A percentile compares a stretch with the other conserved stretches of the same genome.
phyloP scores from a whole-genome alignment of 2,113 vertebrate species.

The Macroglossus sobrinus region DNA sequence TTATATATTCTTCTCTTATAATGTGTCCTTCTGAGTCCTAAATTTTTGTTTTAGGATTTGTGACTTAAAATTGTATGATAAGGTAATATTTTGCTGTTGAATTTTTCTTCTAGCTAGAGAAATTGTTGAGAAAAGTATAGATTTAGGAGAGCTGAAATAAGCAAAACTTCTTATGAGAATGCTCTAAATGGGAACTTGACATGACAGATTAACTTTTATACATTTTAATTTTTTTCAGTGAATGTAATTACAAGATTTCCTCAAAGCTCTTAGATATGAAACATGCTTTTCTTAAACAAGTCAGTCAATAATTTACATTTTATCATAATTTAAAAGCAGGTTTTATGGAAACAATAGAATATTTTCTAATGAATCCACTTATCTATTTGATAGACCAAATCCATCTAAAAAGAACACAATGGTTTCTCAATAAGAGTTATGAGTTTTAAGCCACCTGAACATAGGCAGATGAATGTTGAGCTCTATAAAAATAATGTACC shows the following conservation, averaged over 20 bases:
- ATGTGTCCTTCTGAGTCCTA: background rate
- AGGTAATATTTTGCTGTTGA: background rate
- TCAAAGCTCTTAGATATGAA: background rate
- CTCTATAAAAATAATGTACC: background rate
- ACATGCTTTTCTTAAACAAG: background rate
- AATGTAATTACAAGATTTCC: background rate
- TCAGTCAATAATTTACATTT: background rate
- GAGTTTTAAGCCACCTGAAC: background rate
- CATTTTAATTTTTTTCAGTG: background rate
- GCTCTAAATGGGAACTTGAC: background rate
- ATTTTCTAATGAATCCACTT: background rate
- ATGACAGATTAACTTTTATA: background rate
- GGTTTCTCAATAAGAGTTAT: background rate
- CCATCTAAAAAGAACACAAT: background rate
- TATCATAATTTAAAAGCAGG: background rate
- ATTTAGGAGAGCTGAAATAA: background rate
- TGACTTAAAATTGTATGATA: background rate
- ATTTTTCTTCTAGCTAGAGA: background rate
- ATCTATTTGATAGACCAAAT: background rate
- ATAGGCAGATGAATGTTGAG: background rate
- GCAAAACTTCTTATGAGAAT: background rate
- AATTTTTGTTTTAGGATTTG: background rate
- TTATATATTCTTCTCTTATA: background rate
- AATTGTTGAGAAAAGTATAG: background rate
- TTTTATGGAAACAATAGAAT: slow-evolving; percentile 1